Conservation (phyloP, 2,113 vertebrate genomes). For the Dicaeum eximium region DNA sequence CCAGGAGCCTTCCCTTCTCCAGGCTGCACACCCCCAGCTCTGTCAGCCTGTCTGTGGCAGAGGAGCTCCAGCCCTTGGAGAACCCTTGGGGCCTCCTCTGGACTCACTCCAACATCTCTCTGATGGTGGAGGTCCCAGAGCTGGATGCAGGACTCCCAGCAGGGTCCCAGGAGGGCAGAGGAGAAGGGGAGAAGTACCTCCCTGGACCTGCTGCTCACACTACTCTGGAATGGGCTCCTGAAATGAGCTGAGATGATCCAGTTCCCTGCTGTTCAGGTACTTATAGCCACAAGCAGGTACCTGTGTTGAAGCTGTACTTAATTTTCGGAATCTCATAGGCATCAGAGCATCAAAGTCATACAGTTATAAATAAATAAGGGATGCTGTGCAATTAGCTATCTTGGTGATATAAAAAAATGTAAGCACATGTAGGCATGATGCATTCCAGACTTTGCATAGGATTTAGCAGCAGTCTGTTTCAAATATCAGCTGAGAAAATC, state of each 20-base stretch:
- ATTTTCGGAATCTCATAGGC: not conserved
- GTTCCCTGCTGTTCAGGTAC: not conserved
- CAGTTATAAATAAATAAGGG: conserved; percentile 13
- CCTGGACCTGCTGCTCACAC: not conserved
- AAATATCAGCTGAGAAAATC: conserved; percentile 19
- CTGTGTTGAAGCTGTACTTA: not conserved
- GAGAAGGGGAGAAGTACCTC: not conserved
- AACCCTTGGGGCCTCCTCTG: not conserved
- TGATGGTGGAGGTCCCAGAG: not conserved
- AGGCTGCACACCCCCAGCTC: not conserved
- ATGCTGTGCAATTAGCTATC: not conserved
- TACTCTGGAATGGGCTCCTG: not conserved
- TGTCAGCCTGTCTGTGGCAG: not conserved
- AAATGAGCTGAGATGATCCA: not conserved
- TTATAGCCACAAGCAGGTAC: not conserved
- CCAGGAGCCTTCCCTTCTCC: not conserved
- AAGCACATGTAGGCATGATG: conserved; percentile 14
- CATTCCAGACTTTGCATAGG: conserved; percentile 22
- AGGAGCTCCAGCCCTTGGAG: not conserved
- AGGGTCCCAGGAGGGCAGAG: not conserved
- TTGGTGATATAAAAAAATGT: not conserved
- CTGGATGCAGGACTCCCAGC: not conserved
- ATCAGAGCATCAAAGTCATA: not conserved
- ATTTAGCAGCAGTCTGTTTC: conserved; percentile 41
- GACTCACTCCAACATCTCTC: not conserved